Conservation (phyloP, 2,113 vertebrate species). For the Sporophila hypoxantha region DNA sequence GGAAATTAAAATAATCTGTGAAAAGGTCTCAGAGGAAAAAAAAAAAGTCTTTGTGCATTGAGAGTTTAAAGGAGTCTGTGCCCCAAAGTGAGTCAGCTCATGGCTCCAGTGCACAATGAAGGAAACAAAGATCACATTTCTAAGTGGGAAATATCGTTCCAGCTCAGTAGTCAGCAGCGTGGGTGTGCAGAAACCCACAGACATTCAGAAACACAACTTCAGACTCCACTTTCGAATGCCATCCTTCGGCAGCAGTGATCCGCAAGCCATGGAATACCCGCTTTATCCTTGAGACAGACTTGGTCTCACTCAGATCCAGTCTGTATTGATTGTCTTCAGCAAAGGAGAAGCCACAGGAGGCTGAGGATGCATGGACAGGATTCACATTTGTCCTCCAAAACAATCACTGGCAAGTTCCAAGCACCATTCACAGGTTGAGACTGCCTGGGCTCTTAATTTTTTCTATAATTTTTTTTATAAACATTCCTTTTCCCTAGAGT, state of each 20-base stretch:
- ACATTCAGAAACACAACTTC: slow-evolving; percentile 23
- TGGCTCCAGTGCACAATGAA: background rate
- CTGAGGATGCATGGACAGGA: background rate
- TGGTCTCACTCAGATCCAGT: background rate
- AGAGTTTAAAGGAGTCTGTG: background rate
- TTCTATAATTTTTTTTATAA: background rate
- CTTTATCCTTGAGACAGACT: background rate
- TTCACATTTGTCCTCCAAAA: slow-evolving; percentile 61
- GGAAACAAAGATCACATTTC: slow-evolving; percentile 42
- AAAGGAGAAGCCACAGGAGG: slow-evolving; percentile 39
- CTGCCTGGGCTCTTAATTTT: background rate
- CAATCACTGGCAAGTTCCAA: slow-evolving; percentile 43
- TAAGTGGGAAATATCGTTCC: background rate
- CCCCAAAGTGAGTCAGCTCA: background rate
- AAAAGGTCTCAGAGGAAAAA: background rate
- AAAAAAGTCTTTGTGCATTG: slow-evolving; percentile 28
- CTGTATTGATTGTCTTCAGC: slow-evolving; percentile 63
- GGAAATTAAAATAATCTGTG: background rate
- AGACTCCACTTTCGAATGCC: background rate
- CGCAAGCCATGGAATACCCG: slow-evolving; percentile 18
- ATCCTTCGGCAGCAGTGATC: background rate
- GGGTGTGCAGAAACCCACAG: slow-evolving; percentile 24
- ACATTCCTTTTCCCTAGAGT: background rate
- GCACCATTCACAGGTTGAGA: background rate
- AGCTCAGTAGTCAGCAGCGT: slow-evolving; percentile 29